Conservation (phyloP, 92 coral and sea anemone species). For the Plumapathes pennacea region DNA sequence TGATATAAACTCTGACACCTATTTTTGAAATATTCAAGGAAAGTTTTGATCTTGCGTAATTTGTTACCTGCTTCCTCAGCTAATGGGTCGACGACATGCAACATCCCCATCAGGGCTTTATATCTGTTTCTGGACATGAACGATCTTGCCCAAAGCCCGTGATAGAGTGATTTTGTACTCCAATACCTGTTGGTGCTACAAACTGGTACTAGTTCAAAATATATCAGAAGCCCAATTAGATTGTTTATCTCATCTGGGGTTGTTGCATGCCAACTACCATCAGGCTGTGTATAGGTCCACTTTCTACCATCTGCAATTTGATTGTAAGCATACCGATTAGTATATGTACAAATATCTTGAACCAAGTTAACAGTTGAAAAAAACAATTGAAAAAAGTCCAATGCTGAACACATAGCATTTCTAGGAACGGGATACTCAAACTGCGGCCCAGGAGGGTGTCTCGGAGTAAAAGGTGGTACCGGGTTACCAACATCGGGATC, state of each 20-base stretch:
- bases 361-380: constrained; percentile 47
- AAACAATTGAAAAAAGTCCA: constrained; percentile 52
- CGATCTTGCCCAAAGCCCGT: constrained; percentile 68
- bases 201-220: constrained; percentile 56
- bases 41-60: constrained; percentile 37
- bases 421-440: constrained; percentile 19
- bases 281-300: constrained; percentile 21
- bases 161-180: constrained; percentile 63
- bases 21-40: constrained; percentile 43
- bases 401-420: constrained; percentile 43
- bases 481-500: constrained; percentile 38
- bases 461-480: constrained; percentile 53
- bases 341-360: constrained; percentile 36
- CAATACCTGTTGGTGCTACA: constrained; percentile 41
- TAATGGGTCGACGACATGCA: constrained; percentile 65
- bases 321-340: constrained; percentile 53
- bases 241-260: constrained; percentile 42
- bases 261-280: constrained; percentile 63
- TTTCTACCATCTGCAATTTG: constrained; percentile 38
- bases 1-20: constrained; percentile 46
- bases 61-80: constrained; percentile 41
- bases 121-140: constrained; percentile 30
- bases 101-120: constrained; percentile 53
- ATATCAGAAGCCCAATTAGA: constrained; percentile 48
- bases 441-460: constrained; percentile 50